Base-by-base conservation (phyloP, 2,797 vertebrate genomes). In the Salarias fasciatus region DNA sequence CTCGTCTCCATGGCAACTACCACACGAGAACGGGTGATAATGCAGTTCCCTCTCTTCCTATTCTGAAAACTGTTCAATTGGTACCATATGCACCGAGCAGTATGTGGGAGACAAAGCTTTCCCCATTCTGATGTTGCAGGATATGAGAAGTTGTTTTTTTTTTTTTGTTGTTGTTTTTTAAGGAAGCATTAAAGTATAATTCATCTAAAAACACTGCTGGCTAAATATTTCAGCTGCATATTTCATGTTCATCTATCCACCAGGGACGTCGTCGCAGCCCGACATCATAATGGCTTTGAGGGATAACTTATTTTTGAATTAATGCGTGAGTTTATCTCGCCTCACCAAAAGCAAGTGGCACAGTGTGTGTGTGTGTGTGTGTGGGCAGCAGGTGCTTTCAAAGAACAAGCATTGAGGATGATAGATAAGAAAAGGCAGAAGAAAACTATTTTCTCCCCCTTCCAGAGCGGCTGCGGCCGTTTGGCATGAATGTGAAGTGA, bases 1-100 rank as follows among this genome's bases (percentile, higher is more conserved):
- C 89, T 87, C 42, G 78, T 91, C 84, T 59, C 88, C 90, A 91
- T 91, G 86, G 90, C 85, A 91, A 91, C 90, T 88, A 87, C 85
- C 89, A 88, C 86, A 88, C 84, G 80, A 87, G 87, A 90, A 82
- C 63, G 46, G 86, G 87, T 69, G 85, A 86, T 87, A 87, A 89
- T 86, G 85, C 88, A 83, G 85, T 84, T 84, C 76, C 65, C 75
- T 80, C 82, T 82, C 77, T 82, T 85, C 84, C 86, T 80, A 56
- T 82, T 82, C 84, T 76, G 78, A 72, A 82, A 84, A 86, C 74
- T 86, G 87, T 79, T 85, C 80, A 69, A 46, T 82, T 76, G 77
- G 75, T 82, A 73, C 86, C 77, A 79, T 87, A 82, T 85, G 84
- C 69, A 77, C 80, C 42, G 77, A 79, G 82, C 77, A 50, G 67